Base-by-base conservation (phyloP, 92 coral and sea anemone species). In the Porites lobata region DNA sequence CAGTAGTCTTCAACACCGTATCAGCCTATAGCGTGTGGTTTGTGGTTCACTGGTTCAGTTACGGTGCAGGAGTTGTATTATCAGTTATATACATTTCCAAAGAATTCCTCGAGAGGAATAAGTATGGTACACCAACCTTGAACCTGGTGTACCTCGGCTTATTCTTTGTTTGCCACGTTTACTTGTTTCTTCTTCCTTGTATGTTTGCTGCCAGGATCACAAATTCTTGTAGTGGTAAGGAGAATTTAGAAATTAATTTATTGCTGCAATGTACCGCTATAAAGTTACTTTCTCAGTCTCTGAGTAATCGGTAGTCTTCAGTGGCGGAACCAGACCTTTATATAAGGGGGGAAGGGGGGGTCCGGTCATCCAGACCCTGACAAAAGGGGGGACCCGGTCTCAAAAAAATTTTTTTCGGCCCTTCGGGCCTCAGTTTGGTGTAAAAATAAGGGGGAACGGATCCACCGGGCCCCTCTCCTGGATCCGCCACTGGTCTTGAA, bases 151-250 rank as follows among this genome's bases (percentile, higher is more conserved):
- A 88, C 69, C 76, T 90, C 43, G 85, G 85, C 72, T 72, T 87
- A 11, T 87, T 93, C 79, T 75, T 90, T 14, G 75, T 81, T 2
- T 90, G 85, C 8, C 92, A 93, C 61, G 13, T 95, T 18, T 85
- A 86, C 71, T 56, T 95, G 87, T 93, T 95, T 75, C 71, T 95
- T 29, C 80, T 93, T 72, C 98, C 98, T 9, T 95, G 98, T 74
- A 80, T 93, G 19, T 93, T 93, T 47, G 98, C 98, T 43, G 98
- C 98, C 0, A 90, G 80, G 72, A 95, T 95, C 78, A 95, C 98
- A 52, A 92, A 87, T 83, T 64, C 77, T 0, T 95, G 98, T 50
- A 95, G 91, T 24, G 93, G 96, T 92, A 83, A 70, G 95, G 82
- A n/a, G 20, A 54, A 24, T 75, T 56, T 6, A 38, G 13, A 68